phyloP scores from a whole-genome alignment of 2,888 invertebrate species.

The Synergus itoensis region DNA sequence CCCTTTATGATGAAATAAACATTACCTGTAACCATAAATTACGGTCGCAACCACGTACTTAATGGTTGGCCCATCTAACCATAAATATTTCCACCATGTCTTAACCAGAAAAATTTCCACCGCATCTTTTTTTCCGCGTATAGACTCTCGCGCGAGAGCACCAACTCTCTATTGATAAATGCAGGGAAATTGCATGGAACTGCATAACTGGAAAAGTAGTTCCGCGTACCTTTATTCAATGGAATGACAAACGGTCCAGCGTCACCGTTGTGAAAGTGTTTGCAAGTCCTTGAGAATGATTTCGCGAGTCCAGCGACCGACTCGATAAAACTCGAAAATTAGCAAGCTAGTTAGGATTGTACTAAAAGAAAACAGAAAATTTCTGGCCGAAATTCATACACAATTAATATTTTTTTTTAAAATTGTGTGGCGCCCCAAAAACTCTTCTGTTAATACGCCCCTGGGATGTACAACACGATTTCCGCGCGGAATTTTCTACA shows the following conservation, averaged over 20 bases:
- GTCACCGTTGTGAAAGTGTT: slow-evolving; percentile 33
- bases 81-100: slow-evolving; percentile 19
- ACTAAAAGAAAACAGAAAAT: neutral
- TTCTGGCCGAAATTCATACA: no score
- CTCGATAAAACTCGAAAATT: slow-evolving; percentile 6
- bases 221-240: slow-evolving; percentile 42
- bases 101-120: slow-evolving; percentile 17
- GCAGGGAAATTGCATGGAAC: slow-evolving; percentile 37
- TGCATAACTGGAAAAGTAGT: slow-evolving; percentile 43
- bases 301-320: slow-evolving; percentile 28
- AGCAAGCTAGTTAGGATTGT: neutral
- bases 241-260: slow-evolving; percentile 38
- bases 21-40: slow-evolving; percentile 34
- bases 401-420: no score
- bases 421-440: no score
- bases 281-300: slow-evolving; percentile 31
- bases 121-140: slow-evolving; percentile 19
- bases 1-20: slow-evolving; percentile 28
- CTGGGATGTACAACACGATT: no score
- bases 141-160: slow-evolving; percentile 4
- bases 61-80: slow-evolving; percentile 31
- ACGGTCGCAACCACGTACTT: slow-evolving; percentile 23
- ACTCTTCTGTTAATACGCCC: no score
- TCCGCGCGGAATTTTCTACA: no score
- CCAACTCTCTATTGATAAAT: slow-evolving; percentile 39